These are phyloP conservation scores for Habropoda laboriosa DNA, from an alignment of 1,140 invertebrate species.

Conservation along the genomic window DNA sequence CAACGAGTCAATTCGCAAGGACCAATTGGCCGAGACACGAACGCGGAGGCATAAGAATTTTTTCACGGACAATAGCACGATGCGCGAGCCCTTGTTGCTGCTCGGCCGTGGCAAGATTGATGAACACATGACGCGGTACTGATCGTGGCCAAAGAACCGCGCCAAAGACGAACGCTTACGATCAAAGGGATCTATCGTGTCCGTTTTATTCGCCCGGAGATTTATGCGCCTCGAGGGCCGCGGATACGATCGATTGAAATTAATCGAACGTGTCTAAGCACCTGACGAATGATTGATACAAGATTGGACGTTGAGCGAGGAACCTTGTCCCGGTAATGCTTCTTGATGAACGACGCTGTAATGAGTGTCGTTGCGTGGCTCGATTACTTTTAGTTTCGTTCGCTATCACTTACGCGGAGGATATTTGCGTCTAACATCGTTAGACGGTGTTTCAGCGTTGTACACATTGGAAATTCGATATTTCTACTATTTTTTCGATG, in stretches of 20 bases:
- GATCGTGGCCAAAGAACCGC: constrained; percentile 28
- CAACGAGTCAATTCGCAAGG: not conserved
- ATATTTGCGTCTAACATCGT: too few species aligned
- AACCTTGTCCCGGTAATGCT: constrained; percentile 26
- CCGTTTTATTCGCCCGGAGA: constrained; percentile 54
- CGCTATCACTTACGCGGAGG: not conserved
- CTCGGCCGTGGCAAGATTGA: constrained; percentile 31
- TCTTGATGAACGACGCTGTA: constrained; percentile 22
- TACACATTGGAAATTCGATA: too few species aligned
- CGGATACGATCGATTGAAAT: constrained; percentile 41
- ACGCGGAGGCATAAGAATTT: not conserved
- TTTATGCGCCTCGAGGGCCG: constrained; percentile 49
- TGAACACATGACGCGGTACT: constrained; percentile 21
- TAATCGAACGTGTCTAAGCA: constrained; percentile 38
- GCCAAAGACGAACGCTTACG: constrained; percentile 14
- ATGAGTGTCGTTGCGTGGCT: constrained; percentile 5
- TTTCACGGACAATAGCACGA: not conserved
- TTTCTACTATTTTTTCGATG: too few species aligned
- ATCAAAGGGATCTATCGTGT: constrained; percentile 51
- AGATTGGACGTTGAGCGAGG: constrained; percentile 22
- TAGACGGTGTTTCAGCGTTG: too few species aligned
- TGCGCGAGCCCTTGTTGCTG: not conserved
- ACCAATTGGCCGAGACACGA: not conserved
- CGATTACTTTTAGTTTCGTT: not conserved
- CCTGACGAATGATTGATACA: constrained; percentile 34